Percentiles rank a stretch among this genome's conserved stretches.
Conservation (phyloP, 2,888 invertebrate species). For the Trissonchulus sp. region DNA sequence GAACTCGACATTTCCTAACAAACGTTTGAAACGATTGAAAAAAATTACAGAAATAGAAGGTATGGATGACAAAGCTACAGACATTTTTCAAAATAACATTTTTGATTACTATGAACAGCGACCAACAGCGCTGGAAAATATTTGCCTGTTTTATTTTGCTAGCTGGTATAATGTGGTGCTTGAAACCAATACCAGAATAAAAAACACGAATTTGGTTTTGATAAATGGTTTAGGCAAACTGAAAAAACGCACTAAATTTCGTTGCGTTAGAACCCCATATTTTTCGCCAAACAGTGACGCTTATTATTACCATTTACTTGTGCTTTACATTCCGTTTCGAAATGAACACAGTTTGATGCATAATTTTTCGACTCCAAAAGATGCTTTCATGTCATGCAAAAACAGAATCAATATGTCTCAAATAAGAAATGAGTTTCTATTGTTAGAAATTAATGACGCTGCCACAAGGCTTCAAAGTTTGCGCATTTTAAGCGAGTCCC, state of each 20-base stretch:
- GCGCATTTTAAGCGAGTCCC: too few relatives aligned
- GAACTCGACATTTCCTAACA: background rate
- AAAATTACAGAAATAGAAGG: background rate
- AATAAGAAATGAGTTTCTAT: background rate
- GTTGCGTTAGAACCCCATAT: background rate
- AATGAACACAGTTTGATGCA: background rate
- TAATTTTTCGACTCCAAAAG: background rate
- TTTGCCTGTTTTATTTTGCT: conserved; percentile 2
- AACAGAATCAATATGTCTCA: background rate
- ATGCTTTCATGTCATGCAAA: background rate
- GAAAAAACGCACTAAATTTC: background rate
- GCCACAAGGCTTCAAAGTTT: background rate
- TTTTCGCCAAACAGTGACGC: background rate
- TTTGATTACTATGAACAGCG: background rate
- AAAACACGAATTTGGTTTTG: too few relatives aligned
- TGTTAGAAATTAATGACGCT: background rate
- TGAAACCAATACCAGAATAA: background rate
- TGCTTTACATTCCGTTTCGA: background rate
- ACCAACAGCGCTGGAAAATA: background rate
- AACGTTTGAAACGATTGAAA: background rate
- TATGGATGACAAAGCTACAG: background rate
- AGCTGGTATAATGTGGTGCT: background rate
- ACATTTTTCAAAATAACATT: conserved; percentile 8
- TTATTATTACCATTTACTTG: background rate
- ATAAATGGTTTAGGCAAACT: background rate